Evolutionary conservation across 2,888 invertebrate species (phyloP).

Genomic region (Pasiphila rectangulata): DNA sequence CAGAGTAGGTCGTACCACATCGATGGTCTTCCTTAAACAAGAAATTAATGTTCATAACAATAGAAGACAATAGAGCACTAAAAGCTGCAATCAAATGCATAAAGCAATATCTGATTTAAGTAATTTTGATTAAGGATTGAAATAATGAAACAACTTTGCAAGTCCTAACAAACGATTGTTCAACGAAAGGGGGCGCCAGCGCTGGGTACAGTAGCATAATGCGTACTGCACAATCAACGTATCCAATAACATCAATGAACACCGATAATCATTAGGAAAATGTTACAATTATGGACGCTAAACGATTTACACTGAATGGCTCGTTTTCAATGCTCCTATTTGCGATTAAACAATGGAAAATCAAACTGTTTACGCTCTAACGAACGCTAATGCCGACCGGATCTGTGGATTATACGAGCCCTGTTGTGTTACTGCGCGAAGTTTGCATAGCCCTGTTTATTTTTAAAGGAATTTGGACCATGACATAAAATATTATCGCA

Average conservation of each 20-base stretch:
- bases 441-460: constrained; percentile 23
- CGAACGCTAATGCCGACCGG: constrained; percentile 52
- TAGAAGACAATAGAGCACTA: no score
- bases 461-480: constrained; percentile 29
- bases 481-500: constrained; percentile 36
- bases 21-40: no score
- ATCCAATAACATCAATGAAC: constrained; percentile 40
- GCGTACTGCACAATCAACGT: constrained; percentile 38
- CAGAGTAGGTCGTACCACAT: no score
- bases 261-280: constrained; percentile 63
- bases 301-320: constrained; percentile 58
- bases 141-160: not conserved
- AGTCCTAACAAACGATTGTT: not conserved
- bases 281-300: constrained; percentile 63
- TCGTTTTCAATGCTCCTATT: constrained; percentile 43
- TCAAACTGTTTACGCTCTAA: constrained; percentile 67
- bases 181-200: not conserved
- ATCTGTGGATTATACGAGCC: constrained; percentile 30
- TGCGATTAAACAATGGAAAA: constrained; percentile 66
- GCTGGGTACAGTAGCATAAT: constrained; percentile 13
- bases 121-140: not conserved
- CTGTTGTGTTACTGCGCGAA: not conserved
- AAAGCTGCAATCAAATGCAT: no score
- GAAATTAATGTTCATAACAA: no score
- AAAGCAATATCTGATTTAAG: no score